Conservation (phyloP, 37 sponge, comb jelly and placozoan species). For the Halisarca cf. caerulea region DNA sequence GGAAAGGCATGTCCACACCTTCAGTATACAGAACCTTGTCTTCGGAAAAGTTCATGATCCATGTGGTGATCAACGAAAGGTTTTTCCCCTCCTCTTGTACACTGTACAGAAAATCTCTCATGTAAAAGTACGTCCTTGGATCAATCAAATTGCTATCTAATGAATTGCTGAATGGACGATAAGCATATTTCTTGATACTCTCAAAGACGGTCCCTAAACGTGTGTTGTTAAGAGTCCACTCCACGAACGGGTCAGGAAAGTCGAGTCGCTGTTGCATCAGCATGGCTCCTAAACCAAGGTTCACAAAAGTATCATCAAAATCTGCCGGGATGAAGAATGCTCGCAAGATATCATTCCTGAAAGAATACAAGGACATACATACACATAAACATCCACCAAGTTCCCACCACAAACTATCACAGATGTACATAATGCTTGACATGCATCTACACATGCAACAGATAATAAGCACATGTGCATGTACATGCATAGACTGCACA, state of each 20-base stretch:
- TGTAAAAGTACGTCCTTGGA: slow-evolving; percentile 46
- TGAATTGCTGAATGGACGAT: slow-evolving; percentile 31
- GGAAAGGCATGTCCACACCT: slow-evolving; percentile 36
- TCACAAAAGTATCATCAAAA: slow-evolving; percentile 62
- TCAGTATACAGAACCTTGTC: background rate
- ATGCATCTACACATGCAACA: too few species aligned
- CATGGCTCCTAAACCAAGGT: slow-evolving; percentile 54
- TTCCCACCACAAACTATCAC: too few species aligned
- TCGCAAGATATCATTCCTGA: background rate
- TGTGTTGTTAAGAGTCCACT: slow-evolving; percentile 39
- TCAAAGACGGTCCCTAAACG: slow-evolving; percentile 10
- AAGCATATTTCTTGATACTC: slow-evolving; percentile 37
- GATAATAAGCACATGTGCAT: too few species aligned
- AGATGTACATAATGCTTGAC: too few species aligned
- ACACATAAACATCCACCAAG: too few species aligned
- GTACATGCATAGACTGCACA: too few species aligned
- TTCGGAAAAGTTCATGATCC: slow-evolving; percentile 46
- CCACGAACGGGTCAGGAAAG: background rate
- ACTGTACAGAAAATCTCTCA: slow-evolving; percentile 42
- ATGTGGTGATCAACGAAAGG: slow-evolving; percentile 16
- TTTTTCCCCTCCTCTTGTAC: background rate
- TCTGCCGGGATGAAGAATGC: slow-evolving; percentile 59
- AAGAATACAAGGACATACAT: too few species aligned
- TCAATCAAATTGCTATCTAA: slow-evolving; percentile 32
- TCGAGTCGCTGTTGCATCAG: slow-evolving; percentile 7